phyloP scores from a whole-genome alignment of 2,888 invertebrate species.

The Odiellus spinosus region DNA sequence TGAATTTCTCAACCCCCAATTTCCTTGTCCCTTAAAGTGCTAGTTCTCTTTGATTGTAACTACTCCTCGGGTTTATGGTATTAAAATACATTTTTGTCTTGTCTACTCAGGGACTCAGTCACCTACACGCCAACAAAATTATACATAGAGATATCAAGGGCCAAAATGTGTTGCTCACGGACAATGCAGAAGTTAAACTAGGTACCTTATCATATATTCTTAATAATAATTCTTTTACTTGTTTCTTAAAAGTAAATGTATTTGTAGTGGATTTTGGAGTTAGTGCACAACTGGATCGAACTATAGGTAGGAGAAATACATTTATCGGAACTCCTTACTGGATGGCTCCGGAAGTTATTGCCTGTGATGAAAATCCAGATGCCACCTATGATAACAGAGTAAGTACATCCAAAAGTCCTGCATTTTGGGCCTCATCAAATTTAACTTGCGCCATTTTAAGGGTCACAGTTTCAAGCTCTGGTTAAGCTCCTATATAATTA shows the following conservation, averaged over 20 bases:
- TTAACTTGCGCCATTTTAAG: neutral
- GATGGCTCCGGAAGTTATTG: constrained; percentile 99
- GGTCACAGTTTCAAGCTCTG: neutral
- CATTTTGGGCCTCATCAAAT: neutral
- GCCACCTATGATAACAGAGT: constrained; percentile 90
- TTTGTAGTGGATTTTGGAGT: constrained; percentile 87
- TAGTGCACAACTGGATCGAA: constrained; percentile 95
- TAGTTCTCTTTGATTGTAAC: too few species aligned
- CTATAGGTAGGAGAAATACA: constrained; percentile 94
- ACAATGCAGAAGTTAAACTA: constrained; percentile 98
- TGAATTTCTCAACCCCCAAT: too few species aligned
- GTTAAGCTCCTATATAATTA: neutral
- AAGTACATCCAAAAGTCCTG: constrained; percentile 1
- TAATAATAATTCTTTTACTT: too few species aligned
- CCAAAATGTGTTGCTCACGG: constrained; percentile 96
- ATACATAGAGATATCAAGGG: constrained; percentile 99
- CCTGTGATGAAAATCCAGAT: constrained; percentile 98
- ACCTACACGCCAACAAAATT: constrained; percentile 96
- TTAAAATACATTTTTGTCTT: constrained; percentile 33
- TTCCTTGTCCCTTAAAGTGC: too few species aligned
- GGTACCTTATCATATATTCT: constrained; percentile 5
- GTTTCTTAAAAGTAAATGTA: too few species aligned
- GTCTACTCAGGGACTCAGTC: constrained; percentile 84
- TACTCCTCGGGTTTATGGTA: too few species aligned
- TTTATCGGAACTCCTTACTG: constrained; percentile 97